Evolutionary conservation across 2,797 vertebrate species (phyloP).

Genomic region (Gymnodraco acuticeps): DNA sequence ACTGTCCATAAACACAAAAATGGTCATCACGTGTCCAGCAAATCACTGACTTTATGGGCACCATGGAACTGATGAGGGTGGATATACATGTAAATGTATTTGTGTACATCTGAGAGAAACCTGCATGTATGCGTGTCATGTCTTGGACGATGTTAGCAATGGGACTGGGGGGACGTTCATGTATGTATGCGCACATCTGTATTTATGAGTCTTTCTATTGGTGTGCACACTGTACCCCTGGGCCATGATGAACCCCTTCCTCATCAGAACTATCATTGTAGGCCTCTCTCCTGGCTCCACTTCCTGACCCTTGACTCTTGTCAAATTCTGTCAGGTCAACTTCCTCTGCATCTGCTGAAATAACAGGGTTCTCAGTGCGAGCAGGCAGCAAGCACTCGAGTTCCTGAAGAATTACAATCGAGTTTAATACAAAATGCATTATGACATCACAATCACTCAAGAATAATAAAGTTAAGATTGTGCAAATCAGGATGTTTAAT

Average conservation of each 20-base stretch:
- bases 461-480: neutral
- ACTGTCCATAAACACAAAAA: constrained; percentile 73
- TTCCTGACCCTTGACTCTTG: constrained; percentile 90
- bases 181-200: constrained; percentile 60
- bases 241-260: constrained; percentile 94
- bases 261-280: constrained; percentile 99
- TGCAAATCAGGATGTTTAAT: neutral
- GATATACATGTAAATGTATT: constrained; percentile 41
- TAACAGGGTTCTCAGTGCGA: constrained; percentile 91
- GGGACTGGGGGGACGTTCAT: constrained; percentile 61
- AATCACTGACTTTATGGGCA: constrained; percentile 68
- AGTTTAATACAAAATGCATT: neutral
- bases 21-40: constrained; percentile 67
- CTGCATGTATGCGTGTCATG: constrained; percentile 63
- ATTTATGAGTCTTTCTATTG: constrained; percentile 87
- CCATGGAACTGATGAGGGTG: constrained; percentile 68
- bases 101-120: constrained; percentile 54
- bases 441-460: neutral
- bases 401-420: constrained; percentile 83
- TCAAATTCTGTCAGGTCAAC: constrained; percentile 98
- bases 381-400: constrained; percentile 96
- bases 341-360: constrained; percentile 94
- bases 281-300: constrained; percentile 93
- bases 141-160: constrained; percentile 71
- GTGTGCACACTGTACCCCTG: constrained; percentile 98